A percentile compares a stretch with the other conserved stretches of the same genome.
Evolutionary conservation across 2,797 vertebrate genomes (phyloP).

Genomic region (Coreius guichenoti): DNA sequence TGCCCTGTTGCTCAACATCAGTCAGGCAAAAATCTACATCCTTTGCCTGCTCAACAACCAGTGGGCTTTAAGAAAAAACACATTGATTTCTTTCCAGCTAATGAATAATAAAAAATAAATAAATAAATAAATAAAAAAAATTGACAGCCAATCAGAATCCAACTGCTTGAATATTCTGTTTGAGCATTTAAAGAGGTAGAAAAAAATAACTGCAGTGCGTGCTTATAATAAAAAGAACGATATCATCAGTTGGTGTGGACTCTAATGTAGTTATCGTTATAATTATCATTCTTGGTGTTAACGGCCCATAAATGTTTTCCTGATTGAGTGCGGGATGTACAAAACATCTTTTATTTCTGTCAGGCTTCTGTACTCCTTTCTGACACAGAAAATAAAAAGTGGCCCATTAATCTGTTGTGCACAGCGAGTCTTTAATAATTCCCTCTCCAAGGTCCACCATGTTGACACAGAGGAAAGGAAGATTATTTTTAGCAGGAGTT

Average conservation of each 20-base stretch:
- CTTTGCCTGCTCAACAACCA: constrained; percentile 26
- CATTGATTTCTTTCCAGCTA: not conserved
- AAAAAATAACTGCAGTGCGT: not conserved
- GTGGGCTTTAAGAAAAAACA: constrained; percentile 48
- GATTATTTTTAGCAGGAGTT: constrained; percentile 71
- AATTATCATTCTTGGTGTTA: not conserved
- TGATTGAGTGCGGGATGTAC: constrained; percentile 41
- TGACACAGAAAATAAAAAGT: constrained; percentile 46
- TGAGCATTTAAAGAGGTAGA: not conserved
- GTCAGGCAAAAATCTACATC: constrained; percentile 51
- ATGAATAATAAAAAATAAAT: no score
- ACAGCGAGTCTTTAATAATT: constrained; percentile 26
- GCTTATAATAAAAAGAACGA: not conserved
- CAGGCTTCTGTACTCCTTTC: constrained; percentile 18
- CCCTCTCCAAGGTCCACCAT: constrained; percentile 39
- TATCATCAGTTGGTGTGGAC: not conserved
- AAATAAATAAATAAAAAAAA: no score
- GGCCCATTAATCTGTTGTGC: constrained; percentile 46
- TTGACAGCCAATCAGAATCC: not conserved
- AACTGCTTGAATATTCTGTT: not conserved
- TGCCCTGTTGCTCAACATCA: constrained; percentile 29
- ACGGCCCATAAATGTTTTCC: not conserved
- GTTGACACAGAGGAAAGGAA: constrained; percentile 29
- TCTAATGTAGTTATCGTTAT: not conserved
- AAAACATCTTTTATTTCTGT: constrained; percentile 33